Conservation (phyloP, 2,113 vertebrate genomes). For the Bostrychus sinensis region DNA sequence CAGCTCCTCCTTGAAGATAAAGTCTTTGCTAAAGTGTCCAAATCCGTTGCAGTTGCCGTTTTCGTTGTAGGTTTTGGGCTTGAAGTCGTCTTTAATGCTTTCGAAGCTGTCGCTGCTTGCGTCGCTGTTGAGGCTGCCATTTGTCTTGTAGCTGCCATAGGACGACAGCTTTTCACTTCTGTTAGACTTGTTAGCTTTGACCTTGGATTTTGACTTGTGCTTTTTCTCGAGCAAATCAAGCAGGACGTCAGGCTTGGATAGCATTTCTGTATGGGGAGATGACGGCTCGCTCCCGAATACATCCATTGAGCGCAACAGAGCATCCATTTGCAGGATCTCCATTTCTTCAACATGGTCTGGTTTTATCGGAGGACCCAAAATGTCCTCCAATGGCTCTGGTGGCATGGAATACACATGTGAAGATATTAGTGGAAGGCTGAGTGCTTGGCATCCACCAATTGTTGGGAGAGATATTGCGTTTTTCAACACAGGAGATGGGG, state of each 20-base stretch:
- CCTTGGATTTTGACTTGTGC: slow-evolving; percentile 78
- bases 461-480: slow-evolving; percentile 97
- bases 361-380: slow-evolving; percentile 64
- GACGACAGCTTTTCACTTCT: slow-evolving; percentile 76
- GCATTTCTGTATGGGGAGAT: slow-evolving; percentile 48
- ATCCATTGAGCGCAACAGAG: slow-evolving; percentile 73
- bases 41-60: slow-evolving; percentile 53
- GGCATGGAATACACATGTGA: slow-evolving; percentile 85
- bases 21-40: slow-evolving; percentile 60
- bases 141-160: slow-evolving; percentile 56
- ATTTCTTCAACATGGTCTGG: slow-evolving; percentile 60
- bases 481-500: slow-evolving; percentile 95
- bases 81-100: slow-evolving; percentile 62
- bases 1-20: slow-evolving; percentile 85
- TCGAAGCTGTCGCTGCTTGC: slow-evolving; percentile 66
- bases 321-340: slow-evolving; percentile 75
- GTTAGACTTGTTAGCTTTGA: slow-evolving; percentile 78
- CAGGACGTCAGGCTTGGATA: slow-evolving; percentile 66
- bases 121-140: slow-evolving; percentile 68
- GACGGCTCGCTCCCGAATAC: slow-evolving; percentile 65
- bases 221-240: slow-evolving; percentile 78
- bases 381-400: slow-evolving; percentile 82
- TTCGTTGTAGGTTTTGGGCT: slow-evolving; percentile 47
- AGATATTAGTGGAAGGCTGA: slow-evolving; percentile 88
- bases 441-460: slow-evolving; percentile 94